Base-by-base conservation (phyloP, 2,888 invertebrate species). In the Drosophila quinaria region DNA sequence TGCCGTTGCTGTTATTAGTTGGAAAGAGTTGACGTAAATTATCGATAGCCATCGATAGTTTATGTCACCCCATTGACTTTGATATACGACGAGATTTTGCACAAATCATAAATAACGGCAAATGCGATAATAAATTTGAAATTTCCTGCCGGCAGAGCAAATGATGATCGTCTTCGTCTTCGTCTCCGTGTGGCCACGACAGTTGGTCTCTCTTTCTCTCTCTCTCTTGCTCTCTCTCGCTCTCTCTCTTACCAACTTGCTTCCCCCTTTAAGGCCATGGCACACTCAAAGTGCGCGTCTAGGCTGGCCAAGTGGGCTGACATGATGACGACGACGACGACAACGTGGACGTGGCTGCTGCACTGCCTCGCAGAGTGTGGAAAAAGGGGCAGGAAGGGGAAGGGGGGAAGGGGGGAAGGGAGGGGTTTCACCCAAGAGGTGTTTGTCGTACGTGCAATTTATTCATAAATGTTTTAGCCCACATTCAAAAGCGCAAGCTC, bases 51-150 rank as follows among this genome's bases (percentile, higher is more conserved):
- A 89, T 90, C 86, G 84, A 89, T 87, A 88, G 86, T 90, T 89
- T 90, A 89, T 85, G 87, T 88, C 90, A 90, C 89, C 80, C 83
- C 81, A 77, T 87, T 88, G 87, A 89, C 91, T 90, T 91, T 91
- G 91, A 91, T 91, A 89, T 91, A 91, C 90, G 91, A 89, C 89
- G 77, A 87, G 87, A 88, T 89, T 90, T 87, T 88, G 85, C 87
- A 89, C 90, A 90, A 91, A 91, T 91, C 91, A 91, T 91, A 91
- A 92, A 92, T 92, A 92, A 91, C 91, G 83, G 90, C 86, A 91
- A 91, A 90, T 90, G 90, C 90, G 89, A 90, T 90, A 91, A 92
- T 91, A 92, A 92, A 91, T 92, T 91, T 90, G 86, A 91, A 90
- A 90, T 91, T 90, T 90, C 89, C 91, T 88, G 84, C 76, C 87